Evolutionary conservation across 2,113 vertebrate genomes (phyloP), one percentile per base, ranked within the genome.

Genomic region (Tragelaphus scriptus): DNA sequence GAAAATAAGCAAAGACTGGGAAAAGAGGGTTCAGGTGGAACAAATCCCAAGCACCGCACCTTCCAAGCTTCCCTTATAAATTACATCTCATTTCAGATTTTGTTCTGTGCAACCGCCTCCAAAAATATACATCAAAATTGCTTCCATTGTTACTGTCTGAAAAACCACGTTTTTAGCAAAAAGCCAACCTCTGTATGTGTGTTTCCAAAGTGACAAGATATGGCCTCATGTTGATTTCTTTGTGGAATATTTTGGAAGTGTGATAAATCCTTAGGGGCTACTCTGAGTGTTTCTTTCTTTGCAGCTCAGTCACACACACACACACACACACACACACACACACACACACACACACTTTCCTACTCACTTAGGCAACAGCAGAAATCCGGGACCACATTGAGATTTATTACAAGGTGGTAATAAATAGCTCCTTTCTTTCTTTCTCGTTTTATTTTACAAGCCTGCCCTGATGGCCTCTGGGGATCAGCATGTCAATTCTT

Each of bases 401-500:
- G 84, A 71, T 63, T 95, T 81, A 40, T 93, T 91, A 81, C 53
- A 26, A 77, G 40, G 40, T 77, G 71, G 40, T 77, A 77, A 77
- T 77, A 77, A 77, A 77, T 65, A 32, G 59, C 11, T 71, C 53
- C 88, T 55, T 6, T 61, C 32, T 80, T 96, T 81, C 4, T 97
- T 88, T 32, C 0, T 40, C 17, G 92, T 86, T 19, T 98, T 97
- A 86, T 87, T 95, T 90, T 65, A 79, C 11, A 93, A 99, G 99
- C 98, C 93, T 99, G 99, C 80, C 97, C 98, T 7, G 90, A 98
- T 3, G 98, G 98, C 79, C 95, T 92, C 85, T 99, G 99, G 99
- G 99, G 99, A 88, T 85, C 98, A 79, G 96, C 97, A 97, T 99
- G 99, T 92, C 98, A 95, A 75, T 98, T 96, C 23, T 85, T 87